Evolutionary conservation across 1,140 invertebrate genomes (phyloP).

Genomic region (Scaptomyza montana): DNA sequence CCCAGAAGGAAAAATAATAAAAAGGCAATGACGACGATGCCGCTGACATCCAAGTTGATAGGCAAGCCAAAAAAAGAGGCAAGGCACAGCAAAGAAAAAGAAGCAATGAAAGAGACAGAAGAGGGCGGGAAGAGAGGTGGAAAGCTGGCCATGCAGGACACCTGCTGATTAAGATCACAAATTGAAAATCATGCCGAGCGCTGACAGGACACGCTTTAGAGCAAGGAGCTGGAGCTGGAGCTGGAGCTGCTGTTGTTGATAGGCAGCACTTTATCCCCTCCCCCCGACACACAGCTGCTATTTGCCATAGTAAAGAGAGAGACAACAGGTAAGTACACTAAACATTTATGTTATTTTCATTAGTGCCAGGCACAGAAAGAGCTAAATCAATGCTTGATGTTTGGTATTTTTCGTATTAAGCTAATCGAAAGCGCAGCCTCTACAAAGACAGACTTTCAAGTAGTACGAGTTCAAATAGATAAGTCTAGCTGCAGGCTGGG

Average conservation of each 20-base stretch:
- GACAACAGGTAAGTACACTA: neutral
- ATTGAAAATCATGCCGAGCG: conserved; percentile 74
- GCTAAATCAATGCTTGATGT: conserved; percentile 41
- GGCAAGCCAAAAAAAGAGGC: conserved; percentile 35
- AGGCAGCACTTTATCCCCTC: neutral
- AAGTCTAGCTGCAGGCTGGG: conserved; percentile 1
- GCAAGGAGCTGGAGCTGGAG: neutral
- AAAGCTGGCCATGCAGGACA: conserved; percentile 59
- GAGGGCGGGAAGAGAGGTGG: neutral
- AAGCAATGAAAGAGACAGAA: conserved; percentile 14
- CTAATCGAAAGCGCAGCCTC: conserved; percentile 39
- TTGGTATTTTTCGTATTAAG: conserved; percentile 52
- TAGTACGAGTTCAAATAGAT: neutral
- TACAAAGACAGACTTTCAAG: conserved; percentile 1
- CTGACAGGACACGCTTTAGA: conserved; percentile 41
- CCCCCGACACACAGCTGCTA: neutral
- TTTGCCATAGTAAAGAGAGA: neutral
- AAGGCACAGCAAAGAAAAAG: conserved; percentile 15
- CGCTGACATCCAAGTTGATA: conserved; percentile 59
- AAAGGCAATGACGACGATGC: conserved; percentile 57
- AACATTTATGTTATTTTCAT: conserved; percentile 59
- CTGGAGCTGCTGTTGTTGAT: conserved; percentile 1
- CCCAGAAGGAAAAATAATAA: conserved; percentile 71
- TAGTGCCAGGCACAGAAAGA: conserved; percentile 30
- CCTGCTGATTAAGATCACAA: conserved; percentile 83